These are phyloP conservation scores for Umimayanthus chanpuru DNA, from an alignment of 92 coral and sea anemone genomes.

Conservation along the genomic window DNA sequence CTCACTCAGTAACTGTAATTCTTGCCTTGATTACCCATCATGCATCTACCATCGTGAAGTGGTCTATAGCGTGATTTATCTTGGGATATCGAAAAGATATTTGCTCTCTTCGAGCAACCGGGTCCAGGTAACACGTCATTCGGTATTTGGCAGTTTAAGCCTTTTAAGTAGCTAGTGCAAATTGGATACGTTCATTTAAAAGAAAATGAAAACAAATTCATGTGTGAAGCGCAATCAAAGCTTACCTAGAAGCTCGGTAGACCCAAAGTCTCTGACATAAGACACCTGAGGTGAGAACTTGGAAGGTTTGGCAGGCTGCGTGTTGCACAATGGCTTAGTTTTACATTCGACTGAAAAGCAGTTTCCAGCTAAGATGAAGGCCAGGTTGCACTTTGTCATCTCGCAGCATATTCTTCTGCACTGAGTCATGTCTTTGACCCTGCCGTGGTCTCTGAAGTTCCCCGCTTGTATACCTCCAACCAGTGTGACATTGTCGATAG, in stretches of 20 bases:
- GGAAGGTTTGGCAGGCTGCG: conserved; percentile 88
- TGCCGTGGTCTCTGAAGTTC: conserved; percentile 94
- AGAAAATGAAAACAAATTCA: not conserved
- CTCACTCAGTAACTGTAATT: too few species aligned
- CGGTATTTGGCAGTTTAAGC: too few species aligned
- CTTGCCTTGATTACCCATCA: too few species aligned
- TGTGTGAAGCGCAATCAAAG: not conserved
- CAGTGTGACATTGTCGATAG: conserved; percentile 78
- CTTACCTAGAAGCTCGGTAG: conserved; percentile 68
- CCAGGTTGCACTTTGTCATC: conserved; percentile 92
- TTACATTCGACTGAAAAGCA: conserved; percentile 98
- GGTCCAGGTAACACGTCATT: too few species aligned
- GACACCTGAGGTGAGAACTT: conserved; percentile 84
- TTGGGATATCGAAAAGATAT: too few species aligned
- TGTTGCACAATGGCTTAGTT: conserved; percentile 79
- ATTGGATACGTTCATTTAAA: not conserved
- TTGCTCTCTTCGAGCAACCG: too few species aligned
- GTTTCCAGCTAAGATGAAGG: conserved; percentile 90
- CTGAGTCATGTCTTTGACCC: conserved; percentile 78
- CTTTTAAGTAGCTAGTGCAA: not conserved
- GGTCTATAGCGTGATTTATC: too few species aligned
- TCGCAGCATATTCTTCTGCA: conserved; percentile 97
- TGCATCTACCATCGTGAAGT: too few species aligned
- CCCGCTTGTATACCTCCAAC: conserved; percentile 93
- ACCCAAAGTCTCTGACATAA: conserved; percentile 76